Evolutionary conservation across 2,888 invertebrate species (phyloP).

Genomic region (Syritta pipiens): DNA sequence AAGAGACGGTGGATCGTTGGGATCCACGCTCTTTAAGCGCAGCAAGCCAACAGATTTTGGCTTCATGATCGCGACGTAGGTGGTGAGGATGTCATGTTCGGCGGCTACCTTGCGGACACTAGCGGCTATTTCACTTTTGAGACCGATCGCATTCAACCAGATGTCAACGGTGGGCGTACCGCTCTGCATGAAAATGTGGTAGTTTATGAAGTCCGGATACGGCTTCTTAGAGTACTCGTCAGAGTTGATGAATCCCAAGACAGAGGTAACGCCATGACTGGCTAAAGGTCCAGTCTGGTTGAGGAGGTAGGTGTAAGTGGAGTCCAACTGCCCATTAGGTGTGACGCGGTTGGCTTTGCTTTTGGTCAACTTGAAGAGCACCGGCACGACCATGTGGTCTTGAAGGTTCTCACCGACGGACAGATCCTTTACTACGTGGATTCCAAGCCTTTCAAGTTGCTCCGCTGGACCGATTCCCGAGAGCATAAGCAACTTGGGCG

Average conservation of each 20-base stretch:
- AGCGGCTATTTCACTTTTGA: slow-evolving; percentile 30
- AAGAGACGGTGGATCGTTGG: too few species aligned
- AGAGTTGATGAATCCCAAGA: slow-evolving; percentile 82
- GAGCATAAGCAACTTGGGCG: slow-evolving; percentile 76
- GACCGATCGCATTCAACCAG: slow-evolving; percentile 23
- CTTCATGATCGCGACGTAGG: slow-evolving; percentile 71
- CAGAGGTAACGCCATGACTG: slow-evolving; percentile 77
- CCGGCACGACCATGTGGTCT: slow-evolving; percentile 85
- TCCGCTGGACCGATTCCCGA: slow-evolving; percentile 76
- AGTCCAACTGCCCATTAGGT: slow-evolving; percentile 74
- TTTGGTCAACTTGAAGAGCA: slow-evolving; percentile 77
- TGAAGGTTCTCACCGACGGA: slow-evolving; percentile 87
- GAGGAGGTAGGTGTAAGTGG: slow-evolving; percentile 79
- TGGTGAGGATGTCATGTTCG: slow-evolving; percentile 57
- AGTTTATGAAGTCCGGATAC: slow-evolving; percentile 83
- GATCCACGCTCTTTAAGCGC: slow-evolving; percentile 80
- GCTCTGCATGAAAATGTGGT: slow-evolving; percentile 79
- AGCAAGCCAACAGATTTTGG: slow-evolving; percentile 80
- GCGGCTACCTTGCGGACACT: slow-evolving; percentile 27
- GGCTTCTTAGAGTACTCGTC: slow-evolving; percentile 77
- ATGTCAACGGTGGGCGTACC: slow-evolving; percentile 55
- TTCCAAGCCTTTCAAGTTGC: slow-evolving; percentile 71
- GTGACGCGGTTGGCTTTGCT: slow-evolving; percentile 47
- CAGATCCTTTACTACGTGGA: slow-evolving; percentile 72
- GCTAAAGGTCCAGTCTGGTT: slow-evolving; percentile 80